phyloP scores from a whole-genome alignment of 2,113 vertebrate species.

The Megaceryle maxima region DNA sequence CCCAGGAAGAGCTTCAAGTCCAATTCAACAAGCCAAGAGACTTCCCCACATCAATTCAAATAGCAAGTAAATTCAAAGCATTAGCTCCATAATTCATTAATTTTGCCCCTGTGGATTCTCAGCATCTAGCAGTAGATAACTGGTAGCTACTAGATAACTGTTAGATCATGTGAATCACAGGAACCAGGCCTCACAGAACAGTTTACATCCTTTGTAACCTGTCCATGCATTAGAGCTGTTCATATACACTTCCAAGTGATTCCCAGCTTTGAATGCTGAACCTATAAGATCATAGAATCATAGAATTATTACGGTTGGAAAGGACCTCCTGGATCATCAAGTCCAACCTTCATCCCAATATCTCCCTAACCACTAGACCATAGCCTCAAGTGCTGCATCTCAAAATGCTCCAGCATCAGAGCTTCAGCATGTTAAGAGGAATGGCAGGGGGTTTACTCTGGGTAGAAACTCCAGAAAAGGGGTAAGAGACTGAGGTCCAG shows the following conservation, averaged over 20 bases:
- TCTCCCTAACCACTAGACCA: no score
- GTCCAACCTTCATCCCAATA: no score
- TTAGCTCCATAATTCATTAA: background rate
- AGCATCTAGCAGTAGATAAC: background rate
- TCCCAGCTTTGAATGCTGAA: background rate
- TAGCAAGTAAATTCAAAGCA: background rate
- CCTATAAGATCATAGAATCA: no score
- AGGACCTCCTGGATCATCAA: no score
- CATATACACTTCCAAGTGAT: background rate
- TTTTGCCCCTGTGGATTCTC: background rate
- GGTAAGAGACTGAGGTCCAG: background rate
- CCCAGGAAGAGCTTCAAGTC: background rate
- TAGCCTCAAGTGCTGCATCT: no score
- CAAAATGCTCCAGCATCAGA: background rate
- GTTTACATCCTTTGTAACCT: background rate
- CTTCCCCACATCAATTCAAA: background rate
- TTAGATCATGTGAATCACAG: background rate
- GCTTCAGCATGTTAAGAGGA: background rate
- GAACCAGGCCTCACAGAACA: background rate
- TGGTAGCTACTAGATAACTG: background rate
- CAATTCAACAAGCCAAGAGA: background rate
- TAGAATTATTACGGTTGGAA: no score
- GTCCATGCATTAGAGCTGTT: background rate
- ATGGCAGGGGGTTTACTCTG: background rate
- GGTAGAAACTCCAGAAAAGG: background rate